A percentile compares a stretch with the other conserved stretches of the same genome.
phyloP scores from a whole-genome alignment of 2,888 invertebrate species.

The Acholoe squamosa region DNA sequence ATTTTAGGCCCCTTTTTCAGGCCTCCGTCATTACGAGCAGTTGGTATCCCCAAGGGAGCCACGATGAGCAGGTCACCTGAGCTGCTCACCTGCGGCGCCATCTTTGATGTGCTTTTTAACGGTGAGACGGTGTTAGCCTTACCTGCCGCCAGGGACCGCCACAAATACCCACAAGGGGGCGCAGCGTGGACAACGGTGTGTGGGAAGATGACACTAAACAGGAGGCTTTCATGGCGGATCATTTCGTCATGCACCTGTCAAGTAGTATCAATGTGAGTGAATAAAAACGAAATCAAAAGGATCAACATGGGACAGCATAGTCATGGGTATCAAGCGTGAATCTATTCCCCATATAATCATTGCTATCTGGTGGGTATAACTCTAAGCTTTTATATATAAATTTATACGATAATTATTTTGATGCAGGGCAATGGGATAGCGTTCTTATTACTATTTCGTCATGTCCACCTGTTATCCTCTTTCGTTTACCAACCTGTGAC shows the following conservation, averaged over 20 bases:
- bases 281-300: too few relatives aligned
- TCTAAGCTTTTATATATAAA: too few relatives aligned
- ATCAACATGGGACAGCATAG: too few relatives aligned
- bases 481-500: too few relatives aligned
- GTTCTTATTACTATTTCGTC: too few relatives aligned
- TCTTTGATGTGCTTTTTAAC: constrained; percentile 2
- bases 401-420: too few relatives aligned
- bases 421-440: too few relatives aligned
- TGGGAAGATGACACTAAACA: background rate
- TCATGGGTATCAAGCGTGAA: too few relatives aligned
- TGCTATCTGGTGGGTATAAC: too few relatives aligned
- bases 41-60: background rate
- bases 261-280: too few relatives aligned
- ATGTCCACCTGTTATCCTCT: too few relatives aligned
- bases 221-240: background rate
- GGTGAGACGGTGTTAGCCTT: background rate
- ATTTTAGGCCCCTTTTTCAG: background rate
- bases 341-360: too few relatives aligned
- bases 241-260: background rate
- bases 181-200: background rate
- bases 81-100: constrained; percentile 1
- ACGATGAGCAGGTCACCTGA: constrained; percentile 8
- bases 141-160: background rate
- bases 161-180: background rate
- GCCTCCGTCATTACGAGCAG: background rate